Conservation (phyloP, 2,888 invertebrate genomes). For the Drosophila paramelanica region DNA sequence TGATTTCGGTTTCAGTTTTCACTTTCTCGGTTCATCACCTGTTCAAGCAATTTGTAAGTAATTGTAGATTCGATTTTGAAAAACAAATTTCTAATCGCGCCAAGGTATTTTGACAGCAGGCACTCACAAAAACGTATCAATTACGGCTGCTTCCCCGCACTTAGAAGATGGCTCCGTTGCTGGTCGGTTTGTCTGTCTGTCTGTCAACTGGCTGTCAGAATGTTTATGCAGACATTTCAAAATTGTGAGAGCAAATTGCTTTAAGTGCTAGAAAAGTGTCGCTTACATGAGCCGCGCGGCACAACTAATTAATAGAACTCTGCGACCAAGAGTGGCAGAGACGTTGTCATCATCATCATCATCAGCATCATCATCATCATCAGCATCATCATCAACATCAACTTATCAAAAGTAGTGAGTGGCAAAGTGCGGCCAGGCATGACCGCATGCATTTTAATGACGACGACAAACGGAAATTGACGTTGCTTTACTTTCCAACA, state of each 20-base stretch:
- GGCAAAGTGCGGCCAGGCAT: slow-evolving; percentile 52
- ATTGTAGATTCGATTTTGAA: slow-evolving; percentile 32
- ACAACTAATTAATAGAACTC: slow-evolving; percentile 67
- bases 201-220: slow-evolving; percentile 67
- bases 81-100: slow-evolving; percentile 28
- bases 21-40: background rate
- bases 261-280: slow-evolving; percentile 71
- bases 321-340: slow-evolving; percentile 17
- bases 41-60: slow-evolving; percentile 12
- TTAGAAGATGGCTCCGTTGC: slow-evolving; percentile 10
- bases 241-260: slow-evolving; percentile 60
- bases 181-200: background rate
- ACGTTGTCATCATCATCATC: slow-evolving; percentile 6
- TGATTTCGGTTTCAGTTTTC: slow-evolving; percentile 38
- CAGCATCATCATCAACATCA: background rate
- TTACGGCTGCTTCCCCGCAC: slow-evolving; percentile 25
- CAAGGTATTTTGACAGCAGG: slow-evolving; percentile 34
- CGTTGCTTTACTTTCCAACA: slow-evolving; percentile 71
- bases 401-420: slow-evolving; percentile 17
- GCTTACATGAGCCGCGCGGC: slow-evolving; percentile 44
- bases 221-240: slow-evolving; percentile 50
- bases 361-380: background rate
- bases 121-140: slow-evolving; percentile 39
- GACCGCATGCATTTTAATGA: slow-evolving; percentile 71
- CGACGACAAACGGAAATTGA: slow-evolving; percentile 77